Evolutionary conservation across 2,888 invertebrate species (phyloP).

Genomic region (Cryptops parisi): DNA sequence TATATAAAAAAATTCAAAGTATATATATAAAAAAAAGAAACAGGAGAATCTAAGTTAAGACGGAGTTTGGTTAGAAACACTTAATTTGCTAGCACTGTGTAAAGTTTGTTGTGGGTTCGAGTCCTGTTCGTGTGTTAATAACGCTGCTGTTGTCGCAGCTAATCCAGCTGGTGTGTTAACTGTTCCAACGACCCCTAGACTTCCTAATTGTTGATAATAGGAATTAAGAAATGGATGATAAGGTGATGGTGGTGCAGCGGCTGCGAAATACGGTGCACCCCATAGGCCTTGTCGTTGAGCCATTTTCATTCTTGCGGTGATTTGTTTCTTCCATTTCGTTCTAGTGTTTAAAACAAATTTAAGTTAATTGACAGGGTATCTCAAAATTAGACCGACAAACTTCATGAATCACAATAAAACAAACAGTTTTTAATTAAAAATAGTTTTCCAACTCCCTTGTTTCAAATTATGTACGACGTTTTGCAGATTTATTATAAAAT

Average conservation of each 20-base stretch:
- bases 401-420: too few species aligned
- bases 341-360: slow-evolving; percentile 31
- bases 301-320: slow-evolving; percentile 75
- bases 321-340: slow-evolving; percentile 95
- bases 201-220: slow-evolving; percentile 10
- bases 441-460: too few species aligned
- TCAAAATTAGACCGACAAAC: too few species aligned
- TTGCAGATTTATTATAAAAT: too few species aligned
- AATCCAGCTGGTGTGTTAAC: neutral
- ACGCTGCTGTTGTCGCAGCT: neutral
- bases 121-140: neutral
- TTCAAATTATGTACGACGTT: too few species aligned
- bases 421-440: neutral
- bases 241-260: neutral
- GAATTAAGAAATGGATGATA: slow-evolving; percentile 11
- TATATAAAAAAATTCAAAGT: too few species aligned
- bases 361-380: neutral
- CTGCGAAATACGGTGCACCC: slow-evolving; percentile 10
- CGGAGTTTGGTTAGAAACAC: too few species aligned
- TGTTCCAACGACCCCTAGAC: slow-evolving; percentile 2
- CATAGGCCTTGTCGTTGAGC: slow-evolving; percentile 65
- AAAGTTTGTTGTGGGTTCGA: neutral
- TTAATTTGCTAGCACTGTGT: too few species aligned
- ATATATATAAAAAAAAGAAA: too few species aligned
- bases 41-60: too few species aligned